Base-by-base conservation (phyloP, 35 echinoderm and acorn worm species). In the Apostichopus californicus region DNA sequence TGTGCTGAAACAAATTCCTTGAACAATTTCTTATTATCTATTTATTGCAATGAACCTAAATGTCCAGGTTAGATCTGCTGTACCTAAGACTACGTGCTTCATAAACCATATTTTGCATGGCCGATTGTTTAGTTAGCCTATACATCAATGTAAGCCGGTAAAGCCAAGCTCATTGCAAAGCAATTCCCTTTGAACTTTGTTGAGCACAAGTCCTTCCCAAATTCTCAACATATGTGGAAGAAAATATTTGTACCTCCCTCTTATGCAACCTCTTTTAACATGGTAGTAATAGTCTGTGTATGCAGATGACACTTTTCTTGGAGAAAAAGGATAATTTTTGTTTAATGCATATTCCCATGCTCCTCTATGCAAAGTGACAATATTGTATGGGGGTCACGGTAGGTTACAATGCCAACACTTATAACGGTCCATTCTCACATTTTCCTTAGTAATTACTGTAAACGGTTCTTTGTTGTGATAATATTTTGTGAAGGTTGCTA, bases 341-440 rank as follows among this genome's bases (percentile, higher is more conserved):
- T 86, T 55, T 9, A 13, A 4, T 9, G 82, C 55, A 63, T 86
- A 86, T 23, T 56, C 53, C 82, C 28, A 86, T 54, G 82, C 82
- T 63, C 82, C 82, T 86, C 54, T 28, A 23, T 56, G 82, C 82
- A 34, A 86, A 86, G 63, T 8, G 8, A 20, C 53, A 63, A 56
- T 86, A 86, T 86, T 86, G 82, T 86, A 20, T 56, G 82, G 82
- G 5, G 82, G 80, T 10, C 80, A 83, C 15, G 80, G 8, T 10
- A 83, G 54, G 56, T 86, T 86, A 56, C 82, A 86, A 63, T 86
- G 82, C 82, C 82, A 57, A 14, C 83, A 86, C 54, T 86, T 86
- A 56, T 86, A 57, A 21, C 83, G 12, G 13, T 86, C 53, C 22
- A 64, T 57, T 57, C 83, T 13, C 10, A 86, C 83, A 12, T 86